These are phyloP conservation scores for Acanthochromis polyacanthus DNA, from an alignment of 2,113 vertebrate species.

Conservation along the genomic window DNA sequence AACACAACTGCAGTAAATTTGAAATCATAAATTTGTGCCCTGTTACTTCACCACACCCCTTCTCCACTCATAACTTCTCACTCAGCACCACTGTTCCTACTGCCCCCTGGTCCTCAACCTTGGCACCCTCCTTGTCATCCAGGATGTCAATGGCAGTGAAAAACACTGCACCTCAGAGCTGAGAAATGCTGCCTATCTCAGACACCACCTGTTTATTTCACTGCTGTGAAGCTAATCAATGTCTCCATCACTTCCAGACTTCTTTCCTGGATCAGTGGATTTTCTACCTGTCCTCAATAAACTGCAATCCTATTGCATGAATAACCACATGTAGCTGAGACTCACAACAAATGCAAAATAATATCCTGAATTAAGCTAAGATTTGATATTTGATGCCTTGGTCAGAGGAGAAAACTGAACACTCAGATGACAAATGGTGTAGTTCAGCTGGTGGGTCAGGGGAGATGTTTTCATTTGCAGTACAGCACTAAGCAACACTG, in stretches of 20 bases:
- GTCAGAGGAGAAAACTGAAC: slow-evolving; percentile 36
- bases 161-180: slow-evolving; percentile 44
- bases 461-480: slow-evolving; percentile 17
- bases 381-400: slow-evolving; percentile 36
- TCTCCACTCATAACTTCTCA: slow-evolving; percentile 40
- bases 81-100: slow-evolving; percentile 23
- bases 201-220: slow-evolving; percentile 72
- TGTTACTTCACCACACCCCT: slow-evolving; percentile 12
- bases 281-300: slow-evolving; percentile 49
- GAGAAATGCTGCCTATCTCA: slow-evolving; percentile 58
- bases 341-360: slow-evolving; percentile 5
- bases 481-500: slow-evolving; percentile 25
- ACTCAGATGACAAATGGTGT: slow-evolving; percentile 24
- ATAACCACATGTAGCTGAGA: slow-evolving; percentile 23
- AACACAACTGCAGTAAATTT: slow-evolving; percentile 61
- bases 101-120: slow-evolving; percentile 17
- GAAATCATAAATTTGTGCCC: slow-evolving; percentile 53
- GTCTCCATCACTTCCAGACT: slow-evolving; percentile 61
- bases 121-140: slow-evolving; percentile 29
- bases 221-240: slow-evolving; percentile 61
- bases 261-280: slow-evolving; percentile 31
- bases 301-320: slow-evolving; percentile 40
- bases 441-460: slow-evolving; percentile 30
- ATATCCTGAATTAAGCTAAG: slow-evolving; percentile 16
- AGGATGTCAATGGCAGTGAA: slow-evolving; percentile 33